Evolutionary conservation across 2,888 invertebrate species (phyloP).

Genomic region (Trissoscelio sp.): DNA sequence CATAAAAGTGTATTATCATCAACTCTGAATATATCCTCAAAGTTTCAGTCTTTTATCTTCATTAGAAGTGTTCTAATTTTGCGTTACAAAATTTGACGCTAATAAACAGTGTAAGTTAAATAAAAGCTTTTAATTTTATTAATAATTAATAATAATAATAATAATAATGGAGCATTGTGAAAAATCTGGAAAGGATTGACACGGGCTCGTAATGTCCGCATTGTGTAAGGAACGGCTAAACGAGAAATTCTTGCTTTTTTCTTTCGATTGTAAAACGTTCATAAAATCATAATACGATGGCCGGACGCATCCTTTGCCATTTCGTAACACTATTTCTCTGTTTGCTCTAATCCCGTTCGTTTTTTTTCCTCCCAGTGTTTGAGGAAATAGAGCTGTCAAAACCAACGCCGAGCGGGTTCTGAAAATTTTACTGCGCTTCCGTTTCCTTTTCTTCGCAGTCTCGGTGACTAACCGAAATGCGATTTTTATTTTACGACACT

Average conservation of each 20-base stretch:
- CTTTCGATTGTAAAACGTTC: constrained; percentile 72
- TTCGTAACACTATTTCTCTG: constrained; percentile 42
- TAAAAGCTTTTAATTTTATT: too few relatives aligned
- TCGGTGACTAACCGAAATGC: constrained; percentile 13
- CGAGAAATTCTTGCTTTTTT: constrained; percentile 60
- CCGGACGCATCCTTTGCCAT: constrained; percentile 45
- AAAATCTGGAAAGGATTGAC: constrained; percentile 72
- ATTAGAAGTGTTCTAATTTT: too few relatives aligned
- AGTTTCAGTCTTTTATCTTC: too few relatives aligned
- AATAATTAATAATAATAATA: too few relatives aligned
- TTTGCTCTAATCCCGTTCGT: constrained; percentile 37
- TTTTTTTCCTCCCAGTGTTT: constrained; percentile 39
- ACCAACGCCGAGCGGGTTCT: constrained; percentile 15
- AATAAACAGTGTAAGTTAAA: too few relatives aligned
- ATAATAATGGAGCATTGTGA: constrained; percentile 72
- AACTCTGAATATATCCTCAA: too few relatives aligned
- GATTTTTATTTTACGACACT: constrained; percentile 41
- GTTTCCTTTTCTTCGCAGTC: constrained; percentile 49
- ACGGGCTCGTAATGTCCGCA: constrained; percentile 51
- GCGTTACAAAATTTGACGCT: too few relatives aligned
- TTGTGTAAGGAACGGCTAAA: constrained; percentile 36
- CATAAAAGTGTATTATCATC: constrained; percentile 31
- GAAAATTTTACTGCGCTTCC: constrained; percentile 53
- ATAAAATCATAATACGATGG: constrained; percentile 75
- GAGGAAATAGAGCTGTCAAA: constrained; percentile 53